Evolutionary conservation across 2,113 vertebrate genomes (phyloP).

Genomic region (Girardinichthys multiradiatus): DNA sequence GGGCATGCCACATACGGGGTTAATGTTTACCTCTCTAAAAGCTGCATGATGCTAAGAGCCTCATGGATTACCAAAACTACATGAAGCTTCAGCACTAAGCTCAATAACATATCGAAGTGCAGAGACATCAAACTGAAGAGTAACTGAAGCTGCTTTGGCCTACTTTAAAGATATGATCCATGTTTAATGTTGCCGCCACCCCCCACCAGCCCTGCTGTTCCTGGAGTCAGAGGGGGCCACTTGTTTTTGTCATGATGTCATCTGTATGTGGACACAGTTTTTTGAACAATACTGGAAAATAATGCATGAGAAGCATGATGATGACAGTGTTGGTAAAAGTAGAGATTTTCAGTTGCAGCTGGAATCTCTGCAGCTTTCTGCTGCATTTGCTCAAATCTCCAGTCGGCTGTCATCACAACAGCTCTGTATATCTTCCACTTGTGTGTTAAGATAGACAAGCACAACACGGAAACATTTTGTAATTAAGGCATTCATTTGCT

Average conservation of each 20-base stretch:
- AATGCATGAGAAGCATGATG: constrained; percentile 15
- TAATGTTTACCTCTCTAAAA: constrained; percentile 26
- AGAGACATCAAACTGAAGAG: constrained; percentile 10
- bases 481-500: constrained; percentile 41
- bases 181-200: constrained; percentile 54
- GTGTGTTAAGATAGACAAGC: neutral
- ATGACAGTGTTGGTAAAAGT: neutral
- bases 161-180: constrained; percentile 58
- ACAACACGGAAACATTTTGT: constrained; percentile 25
- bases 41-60: neutral
- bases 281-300: constrained; percentile 30
- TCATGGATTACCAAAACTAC: constrained; percentile 13
- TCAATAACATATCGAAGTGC: neutral
- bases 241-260: constrained; percentile 34
- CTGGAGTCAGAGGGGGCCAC: constrained; percentile 17
- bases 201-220: constrained; percentile 2
- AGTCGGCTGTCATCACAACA: neutral
- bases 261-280: constrained; percentile 16
- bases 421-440: neutral
- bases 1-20: neutral
- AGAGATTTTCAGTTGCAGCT: neutral
- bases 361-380: neutral
- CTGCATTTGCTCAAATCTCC: constrained; percentile 13
- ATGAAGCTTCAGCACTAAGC: constrained; percentile 7
- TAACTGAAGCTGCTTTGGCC: constrained; percentile 46